Evolutionary conservation across 1,140 invertebrate genomes (phyloP), one percentile per base, ranked within the genome.

Genomic region (Drosophila sturtevanti): DNA sequence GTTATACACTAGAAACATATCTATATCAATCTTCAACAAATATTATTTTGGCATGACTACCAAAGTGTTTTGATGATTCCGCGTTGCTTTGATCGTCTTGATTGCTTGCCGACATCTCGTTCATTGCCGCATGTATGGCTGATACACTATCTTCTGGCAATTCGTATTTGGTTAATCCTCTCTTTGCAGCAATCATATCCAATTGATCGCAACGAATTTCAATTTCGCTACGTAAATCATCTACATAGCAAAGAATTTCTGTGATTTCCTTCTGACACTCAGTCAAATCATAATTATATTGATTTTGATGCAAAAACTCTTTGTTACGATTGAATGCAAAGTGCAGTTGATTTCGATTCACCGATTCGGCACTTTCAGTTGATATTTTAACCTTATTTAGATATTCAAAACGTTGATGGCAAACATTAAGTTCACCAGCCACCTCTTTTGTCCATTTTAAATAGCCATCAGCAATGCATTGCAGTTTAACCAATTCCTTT

Each of bases 381-480:
- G 58, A 63, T 1, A 77, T 22, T 21, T 80, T 81, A 4, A 4
- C 44, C 0, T 64, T 7, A 1, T 69, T 2, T 4, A 80, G 10
- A 0, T 35, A 9, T 0, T 14, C 11, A 14, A 67, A 77, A 16
- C 63, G 60, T 1, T 71, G 11, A 56, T 55, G 44, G 38, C 79
- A 81, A 0, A 66, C 60, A 7, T 41, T 9, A 27, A 81, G 6
- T 16, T 81, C 74, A 4, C 22, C 7, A 11, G 18, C 10, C 0
- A 74, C 65, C 21, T 48, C 16, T 4, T 34, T 5, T n/a, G 35
- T 54, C 78, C 78, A 81, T 9, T 55, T 31, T 0, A 58, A 0
- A 1, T 27, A 41, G 6, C 56, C 7, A 0, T 11, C 1, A 0
- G 56, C 12, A 0, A 14, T 18, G 2, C n/a, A n/a, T 11, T 7